Evolutionary conservation across 2,888 invertebrate genomes (phyloP).

Genomic region (Pristionchus arcanus): DNA sequence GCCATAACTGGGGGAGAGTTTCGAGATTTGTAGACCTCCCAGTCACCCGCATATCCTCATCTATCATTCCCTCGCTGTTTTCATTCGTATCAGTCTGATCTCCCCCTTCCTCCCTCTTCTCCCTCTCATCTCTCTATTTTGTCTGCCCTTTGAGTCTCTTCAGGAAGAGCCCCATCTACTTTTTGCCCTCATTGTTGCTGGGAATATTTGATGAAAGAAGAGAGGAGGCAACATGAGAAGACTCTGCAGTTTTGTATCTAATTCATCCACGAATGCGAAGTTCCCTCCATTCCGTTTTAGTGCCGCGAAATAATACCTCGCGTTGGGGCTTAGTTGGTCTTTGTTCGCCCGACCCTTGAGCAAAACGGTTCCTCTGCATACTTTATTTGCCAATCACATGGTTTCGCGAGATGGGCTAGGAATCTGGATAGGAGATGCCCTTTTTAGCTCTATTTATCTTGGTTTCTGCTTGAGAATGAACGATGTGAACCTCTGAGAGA

Average conservation of each 20-base stretch:
- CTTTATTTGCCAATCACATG: constrained; percentile 42
- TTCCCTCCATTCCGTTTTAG: neutral
- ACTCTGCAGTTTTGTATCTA: neutral
- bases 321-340: constrained; percentile 21
- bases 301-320: constrained; percentile 9
- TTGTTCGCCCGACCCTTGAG: neutral
- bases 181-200: constrained; percentile 40
- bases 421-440: neutral
- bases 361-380: constrained; percentile 21
- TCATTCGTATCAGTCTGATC: constrained; percentile 17
- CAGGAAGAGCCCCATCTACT: constrained; percentile 46
- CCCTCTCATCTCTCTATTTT: constrained; percentile 31
- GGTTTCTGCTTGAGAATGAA: neutral
- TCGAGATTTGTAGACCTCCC: constrained; percentile 13
- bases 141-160: constrained; percentile 34
- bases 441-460: constrained; percentile 27
- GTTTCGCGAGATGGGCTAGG: constrained; percentile 17
- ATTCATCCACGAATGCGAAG: neutral
- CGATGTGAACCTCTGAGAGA: neutral
- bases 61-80: constrained; percentile 19
- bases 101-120: neutral
- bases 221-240: constrained; percentile 26
- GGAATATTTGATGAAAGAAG: constrained; percentile 42
- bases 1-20: constrained; percentile 20
- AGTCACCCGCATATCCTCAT: neutral